Base-by-base conservation (phyloP, 2,797 vertebrate genomes). In the Coccyzus lansbergi region DNA sequence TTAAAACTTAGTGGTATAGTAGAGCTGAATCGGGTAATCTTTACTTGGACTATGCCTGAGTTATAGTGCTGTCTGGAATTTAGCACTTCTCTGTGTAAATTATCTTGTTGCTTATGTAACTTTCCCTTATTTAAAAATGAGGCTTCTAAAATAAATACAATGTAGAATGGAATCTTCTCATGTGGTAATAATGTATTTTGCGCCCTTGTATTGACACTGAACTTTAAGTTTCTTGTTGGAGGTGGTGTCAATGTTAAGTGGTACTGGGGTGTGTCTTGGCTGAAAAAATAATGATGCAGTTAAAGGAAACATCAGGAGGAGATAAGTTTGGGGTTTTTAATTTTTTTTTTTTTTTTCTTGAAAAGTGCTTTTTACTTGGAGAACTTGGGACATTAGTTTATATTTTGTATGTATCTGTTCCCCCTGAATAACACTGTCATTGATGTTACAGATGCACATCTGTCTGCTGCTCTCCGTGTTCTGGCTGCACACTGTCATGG, bases 401-500 rank as follows among this genome's bases (percentile, higher is more conserved):
- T 58, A n/a, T 83, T 90, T 78, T 42, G 3, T 38, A 7, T 19
- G 26, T 56, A 31, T 18, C 40, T 25, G 3, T 80, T 77, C 12
- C 33, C 17, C 46, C 44, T 15, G 51, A 59, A 15, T 48, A 51
- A 53, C 52, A 59, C 22, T 44, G 25, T 26, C 31, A 1, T 15
- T 64, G 68, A 12, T n/a, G 25, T 64, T 74, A 29, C 3, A 29
- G 68, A 17, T 13, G 20, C 25, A 22, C 22, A 12, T 69, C 16
- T 7, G 9, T 52, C 18, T 77, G 29, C 20, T 52, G n/a, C 40
- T 60, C 15, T 49, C 40, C 4, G 0, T 14, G 9, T 51, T 78
- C 26, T n/a, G 36, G 14, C 67, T 76, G 24, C 17, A 7, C n/a
- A 6, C 33, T 55, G 31, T 44, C 0, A 0, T 44, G 20, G 1